Conservation (phyloP, 2,797 vertebrate species). For the Potorous gilbertii region DNA sequence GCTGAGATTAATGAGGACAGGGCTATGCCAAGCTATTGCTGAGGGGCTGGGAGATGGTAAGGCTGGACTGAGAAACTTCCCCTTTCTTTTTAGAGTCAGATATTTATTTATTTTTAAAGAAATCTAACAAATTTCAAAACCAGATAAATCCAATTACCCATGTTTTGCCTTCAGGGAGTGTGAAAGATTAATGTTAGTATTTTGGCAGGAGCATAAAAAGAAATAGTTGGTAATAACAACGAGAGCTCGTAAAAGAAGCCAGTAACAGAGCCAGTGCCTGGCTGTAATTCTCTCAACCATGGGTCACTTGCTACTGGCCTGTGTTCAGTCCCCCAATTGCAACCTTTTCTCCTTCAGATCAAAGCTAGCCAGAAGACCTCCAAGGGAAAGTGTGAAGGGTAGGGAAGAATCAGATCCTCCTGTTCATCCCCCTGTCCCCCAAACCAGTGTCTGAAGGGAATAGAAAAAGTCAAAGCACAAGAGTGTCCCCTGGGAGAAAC, state of each 20-base stretch:
- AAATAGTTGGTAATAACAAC: conserved; percentile 88
- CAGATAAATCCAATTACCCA: conserved; percentile 90
- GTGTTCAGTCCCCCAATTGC: not conserved
- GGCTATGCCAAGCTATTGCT: not conserved
- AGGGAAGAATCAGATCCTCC: not conserved
- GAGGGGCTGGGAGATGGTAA: not conserved
- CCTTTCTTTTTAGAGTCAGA: conserved; percentile 62
- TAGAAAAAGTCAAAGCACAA: not conserved
- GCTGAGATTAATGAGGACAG: conserved; percentile 42
- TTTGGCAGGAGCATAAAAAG: conserved; percentile 89
- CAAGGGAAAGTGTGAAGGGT: not conserved
- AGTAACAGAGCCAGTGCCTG: conserved; percentile 47
- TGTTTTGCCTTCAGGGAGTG: conserved; percentile 87
- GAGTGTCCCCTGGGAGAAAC: not conserved
- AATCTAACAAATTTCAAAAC: conserved; percentile 87
- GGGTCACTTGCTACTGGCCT: not conserved
- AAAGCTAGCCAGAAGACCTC: not conserved
- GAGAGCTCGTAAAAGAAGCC: conserved; percentile 82
- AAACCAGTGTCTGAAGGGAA: not conserved
- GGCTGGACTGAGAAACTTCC: not conserved
- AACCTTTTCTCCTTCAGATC: not conserved
- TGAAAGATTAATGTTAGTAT: conserved; percentile 88
- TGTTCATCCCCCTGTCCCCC: not conserved
- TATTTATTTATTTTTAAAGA: conserved; percentile 70
- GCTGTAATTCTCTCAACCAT: conserved; percentile 61